Base-by-base conservation (phyloP, 2,113 vertebrate genomes). In the Trogon surrucura region DNA sequence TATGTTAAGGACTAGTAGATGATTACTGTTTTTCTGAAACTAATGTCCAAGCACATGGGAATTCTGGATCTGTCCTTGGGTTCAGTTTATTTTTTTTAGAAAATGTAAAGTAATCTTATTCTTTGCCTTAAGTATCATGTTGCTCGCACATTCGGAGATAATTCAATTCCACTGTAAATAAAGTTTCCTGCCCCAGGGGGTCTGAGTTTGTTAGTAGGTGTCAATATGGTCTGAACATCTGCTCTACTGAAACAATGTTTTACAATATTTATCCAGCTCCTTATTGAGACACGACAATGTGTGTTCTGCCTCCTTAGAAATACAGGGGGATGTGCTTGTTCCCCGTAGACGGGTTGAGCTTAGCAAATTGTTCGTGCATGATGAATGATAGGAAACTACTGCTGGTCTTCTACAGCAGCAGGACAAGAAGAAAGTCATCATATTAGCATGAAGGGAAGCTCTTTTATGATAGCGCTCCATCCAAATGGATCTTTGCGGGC, bases 211-310 rank as follows among this genome's bases (percentile, higher is more conserved):
- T 93, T 91, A 67, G 85, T 62, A 84, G 94, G 82, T 95, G 60
- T 74, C 88, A 95, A 83, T 88, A 92, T 84, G 80, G 38, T 93
- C 65, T 78, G 88, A 95, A 88, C 83, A 96, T 86, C 96, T 95
- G 94, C 88, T 97, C 72, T 84, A 67, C 47, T 58, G 75, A 81
- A 94, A 84, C 56, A 90, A 71, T 94, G 93, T 97, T 95, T 92
- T 88, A 80, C 80, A 96, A 88, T 93, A 93, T 95, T 97, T 96
- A 93, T 93, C 75, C 60, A 78, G 36, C 26, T 91, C 91, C 72
- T 88, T 78, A 67, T 51, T 93, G 75, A 95, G 83, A 95, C n/a
- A 64, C 83, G 67, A 77, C 87, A 94, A 54, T 3, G 0, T 45
- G 47, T 83, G 11, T 44, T 85, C 20, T 91, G 58, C 53, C 64